phyloP scores from a whole-genome alignment of 1,140 invertebrate genomes.

The Arctopsyche grandis region DNA sequence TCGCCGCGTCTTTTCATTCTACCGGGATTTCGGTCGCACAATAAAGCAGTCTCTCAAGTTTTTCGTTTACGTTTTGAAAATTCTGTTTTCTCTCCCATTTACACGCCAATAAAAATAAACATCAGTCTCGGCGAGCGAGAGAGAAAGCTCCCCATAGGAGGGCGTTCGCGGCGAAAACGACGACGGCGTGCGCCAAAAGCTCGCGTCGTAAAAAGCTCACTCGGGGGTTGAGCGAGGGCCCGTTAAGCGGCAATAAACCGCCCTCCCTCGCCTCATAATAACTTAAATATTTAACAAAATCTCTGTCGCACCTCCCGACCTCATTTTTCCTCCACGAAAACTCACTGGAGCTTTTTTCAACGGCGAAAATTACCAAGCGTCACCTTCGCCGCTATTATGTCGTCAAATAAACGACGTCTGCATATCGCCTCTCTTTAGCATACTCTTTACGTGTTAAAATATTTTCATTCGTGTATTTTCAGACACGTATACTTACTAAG shows the following conservation, averaged over 20 bases:
- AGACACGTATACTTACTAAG: no score
- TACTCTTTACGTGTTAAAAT: no score
- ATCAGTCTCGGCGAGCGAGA: slow-evolving; percentile 22
- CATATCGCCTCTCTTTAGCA: no score
- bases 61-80: slow-evolving; percentile 29
- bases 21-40: slow-evolving; percentile 6
- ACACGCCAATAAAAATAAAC: slow-evolving; percentile 42
- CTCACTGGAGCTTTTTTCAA: neutral
- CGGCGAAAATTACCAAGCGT: neutral
- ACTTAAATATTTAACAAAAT: slow-evolving; percentile 50
- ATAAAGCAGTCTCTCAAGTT: slow-evolving; percentile 23
- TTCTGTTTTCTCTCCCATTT: slow-evolving; percentile 39
- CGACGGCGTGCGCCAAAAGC: neutral
- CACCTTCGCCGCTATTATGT: slow-evolving; percentile 8
- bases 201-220: slow-evolving; percentile 27
- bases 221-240: slow-evolving; percentile 29
- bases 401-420: slow-evolving; percentile 1
- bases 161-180: neutral
- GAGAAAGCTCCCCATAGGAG: neutral
- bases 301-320: slow-evolving; percentile 23
- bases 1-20: slow-evolving; percentile 4
- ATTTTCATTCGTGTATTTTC: no score
- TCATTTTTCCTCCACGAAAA: neutral
- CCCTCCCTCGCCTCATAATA: slow-evolving; percentile 37
- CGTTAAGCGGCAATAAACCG: slow-evolving; percentile 29